A percentile compares a stretch with the other conserved stretches of the same genome.
Evolutionary conservation across 2,888 invertebrate species (phyloP).

Genomic region (Acanthosepion lycidas): DNA sequence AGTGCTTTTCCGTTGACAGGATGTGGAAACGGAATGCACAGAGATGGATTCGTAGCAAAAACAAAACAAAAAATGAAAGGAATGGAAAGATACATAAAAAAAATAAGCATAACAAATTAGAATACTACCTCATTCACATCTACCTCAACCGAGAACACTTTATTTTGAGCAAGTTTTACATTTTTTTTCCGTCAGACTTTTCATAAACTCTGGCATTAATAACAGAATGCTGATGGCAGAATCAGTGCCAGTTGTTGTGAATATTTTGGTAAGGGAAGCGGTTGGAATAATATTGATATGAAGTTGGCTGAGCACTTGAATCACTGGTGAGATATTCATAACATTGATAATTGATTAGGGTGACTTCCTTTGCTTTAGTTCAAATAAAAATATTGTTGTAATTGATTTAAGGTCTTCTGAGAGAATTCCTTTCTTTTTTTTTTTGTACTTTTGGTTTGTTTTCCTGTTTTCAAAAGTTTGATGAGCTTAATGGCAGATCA

Average conservation of each 20-base stretch:
- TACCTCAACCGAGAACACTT: neutral
- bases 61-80: neutral
- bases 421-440: neutral
- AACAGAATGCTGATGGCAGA: neutral
- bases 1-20: slow-evolving; percentile 33
- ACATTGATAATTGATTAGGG: neutral
- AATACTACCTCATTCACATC: neutral
- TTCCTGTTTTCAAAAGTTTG: neutral
- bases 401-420: neutral
- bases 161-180: neutral
- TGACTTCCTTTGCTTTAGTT: neutral
- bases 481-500: neutral
- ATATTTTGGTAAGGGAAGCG: neutral
- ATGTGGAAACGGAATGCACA: neutral
- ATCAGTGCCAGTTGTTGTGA: neutral
- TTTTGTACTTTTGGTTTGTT: neutral
- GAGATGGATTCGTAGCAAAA: neutral
- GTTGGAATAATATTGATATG: neutral
- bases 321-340: neutral
- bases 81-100: neutral
- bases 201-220: neutral
- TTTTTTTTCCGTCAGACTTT: neutral
- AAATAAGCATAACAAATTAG: neutral
- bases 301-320: neutral
- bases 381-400: neutral